Percentiles rank a stretch among this genome's conserved stretches.
Conservation (phyloP, 2,113 vertebrate genomes). For the Chloropsis cyanopogon region DNA sequence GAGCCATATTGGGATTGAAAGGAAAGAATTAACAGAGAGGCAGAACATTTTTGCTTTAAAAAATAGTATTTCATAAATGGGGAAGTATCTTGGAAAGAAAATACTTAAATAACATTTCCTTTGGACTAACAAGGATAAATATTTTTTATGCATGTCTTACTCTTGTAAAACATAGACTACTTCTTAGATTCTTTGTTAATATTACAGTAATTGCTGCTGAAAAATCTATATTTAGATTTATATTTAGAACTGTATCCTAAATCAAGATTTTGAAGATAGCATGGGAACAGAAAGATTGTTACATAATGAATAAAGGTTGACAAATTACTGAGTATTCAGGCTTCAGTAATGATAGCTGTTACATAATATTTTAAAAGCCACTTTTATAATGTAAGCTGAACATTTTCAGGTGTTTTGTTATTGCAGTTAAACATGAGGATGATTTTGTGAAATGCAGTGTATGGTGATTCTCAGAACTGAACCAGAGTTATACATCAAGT, state of each 20-base stretch:
- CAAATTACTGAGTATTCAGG: not conserved
- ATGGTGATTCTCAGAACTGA: not conserved
- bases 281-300: not conserved
- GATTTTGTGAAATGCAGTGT: not conserved
- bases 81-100: not conserved
- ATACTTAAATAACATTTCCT: not conserved
- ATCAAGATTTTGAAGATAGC: not conserved
- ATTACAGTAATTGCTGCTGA: not conserved
- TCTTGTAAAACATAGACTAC: not conserved
- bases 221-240: not conserved
- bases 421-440: not conserved
- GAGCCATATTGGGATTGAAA: not conserved
- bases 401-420: not conserved
- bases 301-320: not conserved
- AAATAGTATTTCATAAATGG: not conserved
- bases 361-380: not conserved
- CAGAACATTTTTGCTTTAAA: not conserved
- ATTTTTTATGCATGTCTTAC: not conserved
- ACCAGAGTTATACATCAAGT: not conserved
- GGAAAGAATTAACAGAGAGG: not conserved
- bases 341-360: not conserved
- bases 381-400: not conserved
- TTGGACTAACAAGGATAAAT: not conserved
- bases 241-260: not conserved
- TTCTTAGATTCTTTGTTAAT: not conserved